phyloP scores from a whole-genome alignment of 2,888 invertebrate genomes.

The Isotomurus palustris region DNA sequence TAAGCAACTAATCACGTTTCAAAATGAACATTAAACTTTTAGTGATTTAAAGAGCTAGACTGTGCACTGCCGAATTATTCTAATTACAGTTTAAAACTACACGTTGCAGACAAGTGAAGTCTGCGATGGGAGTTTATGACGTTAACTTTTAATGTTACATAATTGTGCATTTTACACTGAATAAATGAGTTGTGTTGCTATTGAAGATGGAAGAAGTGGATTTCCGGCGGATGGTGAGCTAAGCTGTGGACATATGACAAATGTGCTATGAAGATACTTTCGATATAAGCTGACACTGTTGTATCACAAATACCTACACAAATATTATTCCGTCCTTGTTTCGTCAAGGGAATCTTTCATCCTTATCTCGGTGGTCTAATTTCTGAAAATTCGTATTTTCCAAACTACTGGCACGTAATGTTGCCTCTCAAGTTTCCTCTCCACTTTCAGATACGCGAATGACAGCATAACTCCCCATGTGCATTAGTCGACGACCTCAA shows the following conservation, averaged over 20 bases:
- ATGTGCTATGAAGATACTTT: neutral
- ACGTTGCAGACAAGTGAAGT: too few species aligned
- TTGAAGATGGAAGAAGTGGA: neutral
- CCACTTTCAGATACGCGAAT: neutral
- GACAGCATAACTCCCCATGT: neutral
- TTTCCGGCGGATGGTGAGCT: too few species aligned
- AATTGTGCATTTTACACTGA: neutral
- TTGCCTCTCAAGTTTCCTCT: neutral
- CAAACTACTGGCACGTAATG: neutral
- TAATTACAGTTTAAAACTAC: too few species aligned
- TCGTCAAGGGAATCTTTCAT: conserved; percentile 4
- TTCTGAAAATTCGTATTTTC: neutral
- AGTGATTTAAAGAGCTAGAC: too few species aligned
- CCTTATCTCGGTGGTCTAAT: neutral
- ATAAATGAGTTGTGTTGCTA: neutral
- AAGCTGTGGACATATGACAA: neutral
- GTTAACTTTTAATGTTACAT: too few species aligned
- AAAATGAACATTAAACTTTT: too few species aligned
- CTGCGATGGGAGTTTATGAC: too few species aligned
- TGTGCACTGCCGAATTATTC: too few species aligned
- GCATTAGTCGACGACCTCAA: neutral
- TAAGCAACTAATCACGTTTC: too few species aligned
- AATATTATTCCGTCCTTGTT: neutral
- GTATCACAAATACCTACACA: neutral
- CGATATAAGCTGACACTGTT: neutral